Evolutionary conservation across 2,113 vertebrate species (phyloP).

Genomic region (Pedetes capensis): DNA sequence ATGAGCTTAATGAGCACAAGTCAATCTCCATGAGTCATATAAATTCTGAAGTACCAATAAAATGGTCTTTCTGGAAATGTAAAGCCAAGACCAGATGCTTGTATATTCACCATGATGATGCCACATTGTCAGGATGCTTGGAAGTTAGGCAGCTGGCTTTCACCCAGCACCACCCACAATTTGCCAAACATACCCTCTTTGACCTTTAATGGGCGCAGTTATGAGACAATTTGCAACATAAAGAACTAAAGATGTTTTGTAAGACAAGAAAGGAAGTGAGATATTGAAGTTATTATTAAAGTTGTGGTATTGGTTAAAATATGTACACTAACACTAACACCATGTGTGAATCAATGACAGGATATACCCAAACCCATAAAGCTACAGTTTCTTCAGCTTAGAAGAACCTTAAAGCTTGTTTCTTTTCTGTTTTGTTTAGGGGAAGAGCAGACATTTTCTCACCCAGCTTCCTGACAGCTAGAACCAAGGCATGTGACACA

Average conservation of each 20-base stretch:
- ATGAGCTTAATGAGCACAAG: neutral
- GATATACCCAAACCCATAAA: neutral
- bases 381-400: neutral
- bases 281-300: neutral
- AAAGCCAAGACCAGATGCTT: constrained; percentile 44
- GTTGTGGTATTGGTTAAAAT: neutral
- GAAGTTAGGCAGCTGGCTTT: neutral
- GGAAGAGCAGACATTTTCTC: neutral
- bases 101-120: neutral
- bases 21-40: constrained; percentile 43
- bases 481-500: neutral
- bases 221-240: neutral
- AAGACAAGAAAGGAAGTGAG: constrained; percentile 4
- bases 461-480: neutral
- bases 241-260: neutral
- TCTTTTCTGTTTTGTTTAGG: neutral
- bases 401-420: neutral
- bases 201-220: neutral
- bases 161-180: neutral
- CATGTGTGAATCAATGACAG: neutral
- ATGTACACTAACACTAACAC: neutral
- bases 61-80: constrained; percentile 33
- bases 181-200: neutral
- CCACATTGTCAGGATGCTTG: neutral
- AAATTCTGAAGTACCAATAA: constrained; percentile 46